Conservation (phyloP, 1,140 invertebrate genomes). For the Drosophila bocki region DNA sequence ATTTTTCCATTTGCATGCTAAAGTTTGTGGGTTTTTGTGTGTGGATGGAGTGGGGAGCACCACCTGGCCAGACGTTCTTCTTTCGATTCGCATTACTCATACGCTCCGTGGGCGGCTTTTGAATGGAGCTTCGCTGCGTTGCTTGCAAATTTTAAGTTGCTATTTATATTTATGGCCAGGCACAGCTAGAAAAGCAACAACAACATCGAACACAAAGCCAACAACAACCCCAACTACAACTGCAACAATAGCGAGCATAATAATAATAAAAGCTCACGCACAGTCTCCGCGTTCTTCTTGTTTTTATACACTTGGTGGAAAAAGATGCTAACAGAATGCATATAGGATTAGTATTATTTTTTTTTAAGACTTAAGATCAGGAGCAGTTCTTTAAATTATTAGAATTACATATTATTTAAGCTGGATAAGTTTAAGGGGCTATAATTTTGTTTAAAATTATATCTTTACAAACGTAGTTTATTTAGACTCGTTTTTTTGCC, state of each 20-base stretch:
- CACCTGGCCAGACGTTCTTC: conserved; percentile 29
- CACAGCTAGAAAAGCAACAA: conserved; percentile 33
- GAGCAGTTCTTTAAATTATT: neutral
- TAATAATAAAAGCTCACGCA: conserved; percentile 63
- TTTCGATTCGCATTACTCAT: conserved; percentile 62
- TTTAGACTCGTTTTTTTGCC: neutral
- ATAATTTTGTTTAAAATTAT: neutral
- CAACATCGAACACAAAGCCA: conserved; percentile 6
- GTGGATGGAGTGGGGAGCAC: neutral
- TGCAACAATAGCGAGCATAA: conserved; percentile 29
- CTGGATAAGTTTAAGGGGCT: too few species aligned
- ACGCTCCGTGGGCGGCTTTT: conserved; percentile 55
- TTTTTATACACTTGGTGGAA: conserved; percentile 6
- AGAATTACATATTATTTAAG: neutral
- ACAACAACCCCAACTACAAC: conserved; percentile 21
- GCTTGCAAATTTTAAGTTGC: conserved; percentile 70
- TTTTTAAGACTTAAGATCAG: neutral
- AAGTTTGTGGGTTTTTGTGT: conserved; percentile 8
- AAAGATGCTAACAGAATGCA: neutral
- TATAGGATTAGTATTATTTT: neutral
- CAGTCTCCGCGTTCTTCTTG: conserved; percentile 12
- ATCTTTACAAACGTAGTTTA: too few species aligned
- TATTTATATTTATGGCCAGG: conserved; percentile 74
- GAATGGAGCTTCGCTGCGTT: conserved; percentile 7
- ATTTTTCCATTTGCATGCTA: conserved; percentile 38